Conservation (phyloP, 2,888 invertebrate genomes). For the Protula sp. region DNA sequence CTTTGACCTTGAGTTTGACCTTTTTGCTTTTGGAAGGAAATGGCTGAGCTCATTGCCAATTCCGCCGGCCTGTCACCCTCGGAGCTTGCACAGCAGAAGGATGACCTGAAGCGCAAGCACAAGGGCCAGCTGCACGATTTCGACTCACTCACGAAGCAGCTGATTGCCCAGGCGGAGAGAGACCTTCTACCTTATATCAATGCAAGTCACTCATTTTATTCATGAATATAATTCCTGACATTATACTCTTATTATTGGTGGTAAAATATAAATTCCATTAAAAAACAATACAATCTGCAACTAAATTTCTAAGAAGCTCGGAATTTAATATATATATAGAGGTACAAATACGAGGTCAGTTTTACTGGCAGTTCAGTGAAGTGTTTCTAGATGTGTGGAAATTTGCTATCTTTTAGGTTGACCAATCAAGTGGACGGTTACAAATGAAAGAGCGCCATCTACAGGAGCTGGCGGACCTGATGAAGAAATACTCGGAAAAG, state of each 20-base stretch:
- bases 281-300: no score
- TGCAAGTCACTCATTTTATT: no score
- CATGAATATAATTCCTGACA: no score
- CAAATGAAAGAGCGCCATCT: constrained; percentile 45
- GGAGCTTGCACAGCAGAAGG: constrained; percentile 37
- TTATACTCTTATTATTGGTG: no score
- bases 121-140: constrained; percentile 40
- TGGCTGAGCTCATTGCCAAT: constrained; percentile 41
- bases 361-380: no score
- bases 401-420: no score
- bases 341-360: no score
- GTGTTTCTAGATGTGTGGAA: no score
- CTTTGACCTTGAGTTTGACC: no score
- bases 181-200: constrained; percentile 27
- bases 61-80: constrained; percentile 34
- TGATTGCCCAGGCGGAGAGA: constrained; percentile 33
- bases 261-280: no score
- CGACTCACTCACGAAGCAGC: constrained; percentile 37
- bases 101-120: constrained; percentile 36
- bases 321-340: no score
- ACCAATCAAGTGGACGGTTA: constrained; percentile 37
- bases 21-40: constrained; percentile 29
- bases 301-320: no score
- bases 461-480: constrained; percentile 41
- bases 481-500: constrained; percentile 36